Base-by-base conservation (phyloP, 2,797 vertebrate genomes). In the Trachurus trachurus region DNA sequence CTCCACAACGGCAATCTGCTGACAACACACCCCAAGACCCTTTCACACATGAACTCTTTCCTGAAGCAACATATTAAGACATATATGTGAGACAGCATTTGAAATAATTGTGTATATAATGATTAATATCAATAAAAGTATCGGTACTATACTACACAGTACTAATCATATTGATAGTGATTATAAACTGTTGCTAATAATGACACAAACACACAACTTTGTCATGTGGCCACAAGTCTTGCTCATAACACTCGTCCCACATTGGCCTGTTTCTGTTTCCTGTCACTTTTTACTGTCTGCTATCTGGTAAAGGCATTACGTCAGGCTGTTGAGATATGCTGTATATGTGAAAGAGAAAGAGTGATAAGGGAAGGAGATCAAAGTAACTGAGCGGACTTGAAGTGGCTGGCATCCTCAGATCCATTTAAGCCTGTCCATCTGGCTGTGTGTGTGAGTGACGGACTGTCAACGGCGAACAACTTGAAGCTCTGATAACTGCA, bases 1-100 rank as follows among this genome's bases (percentile, higher is more conserved):
- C 78, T 78, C 72, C 81, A 84, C 86, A 92, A 86, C 78, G 76
- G 85, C 86, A 89, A 89, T 90, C 76, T 93, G 92, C 92, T 93
- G 91, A 94, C 85, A 77, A 31, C 74, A 84, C 78, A 87, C 34
- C 77, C 50, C 60, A 34, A 45, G 37, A 78, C 63, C 71, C 66
- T 83, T 65, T 84, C 80, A 89, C 75, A 85, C 66, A 78, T 19
- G 70, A 60, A 77, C 52, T 76, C 71, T 42, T 42, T 42, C 40
- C 12, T 3, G 17, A 9, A 45, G 22, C 42, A 45, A 45, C 22
- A 47, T 29, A 63, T 29, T 16, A 63, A 63, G 40, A 47, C 9
- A 26, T 17, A 26, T 26, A 22, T 44, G 22, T 63, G 60, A 47
- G 16, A 29, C 60, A 44, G 44, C 42, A 62, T 7, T 13, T 15